Conservation (phyloP, 2,888 invertebrate genomes). For the Baronia brevicornis region DNA sequence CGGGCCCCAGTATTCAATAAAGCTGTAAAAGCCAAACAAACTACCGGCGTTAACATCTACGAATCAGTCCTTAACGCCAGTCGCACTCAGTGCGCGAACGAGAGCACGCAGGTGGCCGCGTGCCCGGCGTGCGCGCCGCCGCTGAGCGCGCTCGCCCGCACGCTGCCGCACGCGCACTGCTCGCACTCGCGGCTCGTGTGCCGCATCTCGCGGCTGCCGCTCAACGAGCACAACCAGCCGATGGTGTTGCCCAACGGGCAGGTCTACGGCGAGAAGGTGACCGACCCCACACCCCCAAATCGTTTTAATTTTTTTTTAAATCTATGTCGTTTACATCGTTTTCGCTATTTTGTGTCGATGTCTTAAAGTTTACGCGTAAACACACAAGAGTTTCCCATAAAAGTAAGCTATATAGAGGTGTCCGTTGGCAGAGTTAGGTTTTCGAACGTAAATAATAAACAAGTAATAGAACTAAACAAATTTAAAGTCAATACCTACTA, state of each 20-base stretch:
- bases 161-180: slow-evolving; percentile 96
- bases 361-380: too few species aligned
- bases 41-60: not conserved
- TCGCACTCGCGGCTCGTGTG: slow-evolving; percentile 97
- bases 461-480: too few species aligned
- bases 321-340: too few species aligned
- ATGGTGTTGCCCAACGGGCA: slow-evolving; percentile 99
- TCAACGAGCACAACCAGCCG: slow-evolving; percentile 98
- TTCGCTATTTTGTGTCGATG: too few species aligned
- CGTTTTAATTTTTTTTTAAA: too few species aligned
- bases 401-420: too few species aligned
- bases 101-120: slow-evolving; percentile 83
- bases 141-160: slow-evolving; percentile 88
- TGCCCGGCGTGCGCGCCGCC: slow-evolving; percentile 96
- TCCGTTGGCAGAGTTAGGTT: too few species aligned
- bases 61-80: slow-evolving; percentile 31
- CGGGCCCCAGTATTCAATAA: too few species aligned
- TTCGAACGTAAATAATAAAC: too few species aligned
- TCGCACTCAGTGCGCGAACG: slow-evolving; percentile 82
- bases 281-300: not conserved
- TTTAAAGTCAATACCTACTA: too few species aligned
- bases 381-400: too few species aligned
- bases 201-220: slow-evolving; percentile 89
- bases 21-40: too few species aligned
- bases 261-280: slow-evolving; percentile 94